Percentiles rank a stretch among this genome's conserved stretches.
phyloP scores from a whole-genome alignment of 2,888 invertebrate genomes.

The Exephanes ischioxanthus region DNA sequence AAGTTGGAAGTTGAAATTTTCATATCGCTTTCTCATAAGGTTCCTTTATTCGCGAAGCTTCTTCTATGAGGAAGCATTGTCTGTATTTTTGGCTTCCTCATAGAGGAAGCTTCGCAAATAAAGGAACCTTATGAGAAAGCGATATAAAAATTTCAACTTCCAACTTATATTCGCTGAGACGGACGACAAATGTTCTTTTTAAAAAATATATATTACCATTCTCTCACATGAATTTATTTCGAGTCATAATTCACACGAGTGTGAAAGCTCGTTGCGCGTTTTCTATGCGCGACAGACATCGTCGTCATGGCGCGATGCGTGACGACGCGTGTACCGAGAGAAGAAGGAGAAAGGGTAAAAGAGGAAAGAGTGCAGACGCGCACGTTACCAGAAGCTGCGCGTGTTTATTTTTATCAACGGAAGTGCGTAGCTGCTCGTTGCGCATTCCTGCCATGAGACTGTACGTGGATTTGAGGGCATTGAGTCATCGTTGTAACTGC shows the following conservation, averaged over 20 bases:
- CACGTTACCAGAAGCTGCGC: constrained; percentile 76
- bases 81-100: no score
- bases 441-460: constrained; percentile 77
- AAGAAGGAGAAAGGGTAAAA: constrained; percentile 47
- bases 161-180: constrained; percentile 63
- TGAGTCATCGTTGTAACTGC: not conserved
- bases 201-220: not conserved
- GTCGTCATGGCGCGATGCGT: constrained; percentile 14
- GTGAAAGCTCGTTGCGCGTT: constrained; percentile 18
- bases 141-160: no score
- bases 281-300: constrained; percentile 36
- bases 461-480: constrained; percentile 23
- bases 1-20: no score
- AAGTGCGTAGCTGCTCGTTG: constrained; percentile 84
- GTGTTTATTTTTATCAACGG: constrained; percentile 84
- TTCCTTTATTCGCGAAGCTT: no score
- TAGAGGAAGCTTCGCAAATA: no score
- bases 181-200: constrained; percentile 23
- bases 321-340: constrained; percentile 66
- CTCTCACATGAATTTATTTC: constrained; percentile 61
- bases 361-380: constrained; percentile 32
- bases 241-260: constrained; percentile 63
- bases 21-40: no score
- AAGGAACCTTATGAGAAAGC: no score
- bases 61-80: no score